A percentile compares a stretch with the other conserved stretches of the same genome.
Evolutionary conservation across 2,113 vertebrate genomes (phyloP).

Genomic region (Forbesichthys agassizii): DNA sequence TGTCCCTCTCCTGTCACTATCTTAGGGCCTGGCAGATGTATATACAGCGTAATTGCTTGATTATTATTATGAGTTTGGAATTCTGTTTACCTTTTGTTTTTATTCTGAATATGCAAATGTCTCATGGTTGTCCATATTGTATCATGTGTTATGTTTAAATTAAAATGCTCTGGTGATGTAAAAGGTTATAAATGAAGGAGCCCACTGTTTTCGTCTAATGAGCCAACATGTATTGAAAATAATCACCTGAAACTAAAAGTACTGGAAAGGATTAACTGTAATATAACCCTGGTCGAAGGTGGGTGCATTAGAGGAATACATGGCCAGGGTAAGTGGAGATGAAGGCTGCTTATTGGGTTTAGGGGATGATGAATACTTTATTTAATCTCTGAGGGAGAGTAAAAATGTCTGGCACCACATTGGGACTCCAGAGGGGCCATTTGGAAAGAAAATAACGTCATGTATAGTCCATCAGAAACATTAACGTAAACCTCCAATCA

Average conservation of each 20-base stretch:
- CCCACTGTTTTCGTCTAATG: background rate
- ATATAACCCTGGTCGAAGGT: background rate
- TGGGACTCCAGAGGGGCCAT: slow-evolving; percentile 19
- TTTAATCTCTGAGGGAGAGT: slow-evolving; percentile 1
- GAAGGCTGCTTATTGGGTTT: slow-evolving; percentile 15
- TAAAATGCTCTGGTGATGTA: background rate
- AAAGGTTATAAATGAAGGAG: background rate
- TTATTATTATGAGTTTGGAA: background rate
- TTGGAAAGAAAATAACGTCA: slow-evolving; percentile 44
- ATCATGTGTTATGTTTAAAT: slow-evolving; percentile 8
- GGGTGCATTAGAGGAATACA: slow-evolving; percentile 9
- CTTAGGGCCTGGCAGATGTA: background rate
- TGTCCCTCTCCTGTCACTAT: background rate
- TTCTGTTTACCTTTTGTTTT: background rate
- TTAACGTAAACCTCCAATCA: slow-evolving; percentile 46
- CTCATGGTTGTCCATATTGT: background rate
- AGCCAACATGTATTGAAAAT: background rate
- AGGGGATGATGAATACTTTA: background rate
- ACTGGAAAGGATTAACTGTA: slow-evolving; percentile 26
- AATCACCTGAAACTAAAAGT: background rate
- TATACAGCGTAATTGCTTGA: slow-evolving; percentile 1
- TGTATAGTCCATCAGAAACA: slow-evolving; percentile 9
- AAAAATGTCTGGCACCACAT: slow-evolving; percentile 31
- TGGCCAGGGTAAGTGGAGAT: slow-evolving; percentile 10
- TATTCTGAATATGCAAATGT: background rate